A percentile compares a stretch with the other conserved stretches of the same genome.
phyloP scores from a whole-genome alignment of 1,140 invertebrate genomes.

The Chrysoperla carnea region DNA sequence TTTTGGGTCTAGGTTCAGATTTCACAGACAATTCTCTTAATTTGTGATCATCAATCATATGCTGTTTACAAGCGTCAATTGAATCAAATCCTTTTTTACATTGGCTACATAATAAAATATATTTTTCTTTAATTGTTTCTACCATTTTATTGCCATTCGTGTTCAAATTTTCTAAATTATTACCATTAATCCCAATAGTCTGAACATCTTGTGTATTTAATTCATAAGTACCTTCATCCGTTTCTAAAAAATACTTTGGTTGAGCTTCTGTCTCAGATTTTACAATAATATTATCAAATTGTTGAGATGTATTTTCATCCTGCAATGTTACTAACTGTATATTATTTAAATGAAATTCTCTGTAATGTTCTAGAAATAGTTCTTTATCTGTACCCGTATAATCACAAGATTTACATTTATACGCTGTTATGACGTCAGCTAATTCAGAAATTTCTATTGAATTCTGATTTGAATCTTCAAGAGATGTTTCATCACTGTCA shows the following conservation, averaged over 20 bases:
- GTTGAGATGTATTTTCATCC: no score
- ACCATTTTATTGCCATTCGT: background rate
- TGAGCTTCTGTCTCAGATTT: no score
- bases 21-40: constrained; percentile 1
- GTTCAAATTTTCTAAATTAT: no score
- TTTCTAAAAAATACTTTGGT: no score
- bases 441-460: background rate
- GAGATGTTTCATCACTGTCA: background rate
- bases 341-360: background rate
- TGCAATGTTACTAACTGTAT: no score
- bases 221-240: background rate
- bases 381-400: background rate
- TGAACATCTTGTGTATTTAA: background rate
- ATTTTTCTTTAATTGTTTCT: background rate
- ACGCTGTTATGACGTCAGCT: background rate
- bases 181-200: background rate
- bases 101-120: constrained; percentile 26
- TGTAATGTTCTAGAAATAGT: background rate
- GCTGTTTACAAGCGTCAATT: constrained; percentile 26
- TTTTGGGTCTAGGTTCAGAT: no score
- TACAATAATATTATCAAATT: no score
- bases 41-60: constrained; percentile 26
- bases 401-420: background rate
- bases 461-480: background rate
- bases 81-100: constrained; percentile 28